A percentile compares a stretch with the other conserved stretches of the same genome.
phyloP scores from a whole-genome alignment of 2,113 vertebrate species.

The Melanostigma gelatinosum region DNA sequence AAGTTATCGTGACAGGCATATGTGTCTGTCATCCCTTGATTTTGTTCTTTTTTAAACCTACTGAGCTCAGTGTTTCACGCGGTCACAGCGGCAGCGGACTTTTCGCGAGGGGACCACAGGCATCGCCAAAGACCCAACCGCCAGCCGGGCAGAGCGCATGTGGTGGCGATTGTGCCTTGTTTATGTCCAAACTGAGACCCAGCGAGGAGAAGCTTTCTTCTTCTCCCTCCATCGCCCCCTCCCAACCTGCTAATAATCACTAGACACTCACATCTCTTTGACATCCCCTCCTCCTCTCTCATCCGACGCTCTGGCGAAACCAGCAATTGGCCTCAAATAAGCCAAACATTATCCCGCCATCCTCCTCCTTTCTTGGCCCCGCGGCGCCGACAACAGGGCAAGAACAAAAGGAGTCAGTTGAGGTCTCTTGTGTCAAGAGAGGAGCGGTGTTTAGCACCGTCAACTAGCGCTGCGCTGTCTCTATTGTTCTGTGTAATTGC shows the following conservation, averaged over 20 bases:
- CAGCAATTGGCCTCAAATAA: slow-evolving; percentile 81
- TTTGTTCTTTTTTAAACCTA: neutral
- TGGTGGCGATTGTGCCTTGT: slow-evolving; percentile 61
- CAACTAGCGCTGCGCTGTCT: slow-evolving; percentile 67
- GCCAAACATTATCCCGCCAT: slow-evolving; percentile 77
- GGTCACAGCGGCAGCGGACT: slow-evolving; percentile 45
- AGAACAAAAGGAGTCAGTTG: slow-evolving; percentile 64
- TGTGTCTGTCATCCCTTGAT: neutral
- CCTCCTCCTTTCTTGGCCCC: slow-evolving; percentile 59
- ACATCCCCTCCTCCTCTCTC: slow-evolving; percentile 65
- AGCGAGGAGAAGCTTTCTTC: slow-evolving; percentile 55
- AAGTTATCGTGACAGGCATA: neutral
- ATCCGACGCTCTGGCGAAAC: slow-evolving; percentile 65
- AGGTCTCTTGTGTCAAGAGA: slow-evolving; percentile 59
- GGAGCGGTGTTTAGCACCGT: slow-evolving; percentile 71
- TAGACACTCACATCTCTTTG: slow-evolving; percentile 66
- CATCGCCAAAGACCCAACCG: slow-evolving; percentile 26
- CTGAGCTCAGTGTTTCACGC: slow-evolving; percentile 16
- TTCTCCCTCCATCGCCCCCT: slow-evolving; percentile 50
- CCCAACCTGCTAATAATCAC: slow-evolving; percentile 78
- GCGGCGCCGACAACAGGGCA: slow-evolving; percentile 21
- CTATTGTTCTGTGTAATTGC: slow-evolving; percentile 81
- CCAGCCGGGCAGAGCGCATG: slow-evolving; percentile 24
- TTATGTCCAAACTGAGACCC: slow-evolving; percentile 74
- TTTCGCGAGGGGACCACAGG: slow-evolving; percentile 27